Evolutionary conservation across 2,797 vertebrate genomes (phyloP).

Genomic region (Sciurus carolinensis): DNA sequence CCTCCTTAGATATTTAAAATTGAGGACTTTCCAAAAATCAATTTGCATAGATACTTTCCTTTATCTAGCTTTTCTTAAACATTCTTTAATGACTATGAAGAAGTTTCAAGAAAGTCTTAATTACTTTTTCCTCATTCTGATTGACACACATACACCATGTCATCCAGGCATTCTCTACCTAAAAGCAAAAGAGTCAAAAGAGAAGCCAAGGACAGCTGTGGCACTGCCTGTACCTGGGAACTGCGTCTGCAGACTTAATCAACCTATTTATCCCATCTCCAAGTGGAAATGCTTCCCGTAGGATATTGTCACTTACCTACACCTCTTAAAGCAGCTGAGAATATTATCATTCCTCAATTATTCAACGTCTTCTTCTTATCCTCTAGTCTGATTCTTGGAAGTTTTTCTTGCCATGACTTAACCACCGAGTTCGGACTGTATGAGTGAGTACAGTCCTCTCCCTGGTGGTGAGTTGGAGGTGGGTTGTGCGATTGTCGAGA

Average conservation of each 20-base stretch:
- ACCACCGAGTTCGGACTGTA: neutral
- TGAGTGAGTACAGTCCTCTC: neutral
- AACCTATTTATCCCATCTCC: neutral
- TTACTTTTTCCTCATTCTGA: conserved; percentile 17
- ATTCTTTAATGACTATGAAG: neutral
- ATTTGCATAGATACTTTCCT: neutral
- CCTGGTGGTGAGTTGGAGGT: neutral
- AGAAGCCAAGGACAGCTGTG: neutral
- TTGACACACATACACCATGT: neutral
- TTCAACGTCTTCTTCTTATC: neutral
- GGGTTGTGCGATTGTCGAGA: neutral
- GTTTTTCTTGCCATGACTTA: neutral
- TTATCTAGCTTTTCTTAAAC: conserved; percentile 42
- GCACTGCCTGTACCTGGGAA: neutral
- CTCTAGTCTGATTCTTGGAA: neutral
- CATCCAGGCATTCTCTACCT: neutral
- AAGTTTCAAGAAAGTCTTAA: neutral
- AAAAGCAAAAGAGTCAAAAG: neutral
- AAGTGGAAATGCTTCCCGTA: neutral
- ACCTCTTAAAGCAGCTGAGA: conserved; percentile 17
- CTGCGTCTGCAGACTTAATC: neutral
- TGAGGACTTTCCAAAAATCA: conserved; percentile 19
- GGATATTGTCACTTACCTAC: neutral
- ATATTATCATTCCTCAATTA: neutral
- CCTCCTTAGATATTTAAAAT: conserved; percentile 56